Conservation (phyloP, 2,113 vertebrate genomes). For the Phaethornis superciliosus region DNA sequence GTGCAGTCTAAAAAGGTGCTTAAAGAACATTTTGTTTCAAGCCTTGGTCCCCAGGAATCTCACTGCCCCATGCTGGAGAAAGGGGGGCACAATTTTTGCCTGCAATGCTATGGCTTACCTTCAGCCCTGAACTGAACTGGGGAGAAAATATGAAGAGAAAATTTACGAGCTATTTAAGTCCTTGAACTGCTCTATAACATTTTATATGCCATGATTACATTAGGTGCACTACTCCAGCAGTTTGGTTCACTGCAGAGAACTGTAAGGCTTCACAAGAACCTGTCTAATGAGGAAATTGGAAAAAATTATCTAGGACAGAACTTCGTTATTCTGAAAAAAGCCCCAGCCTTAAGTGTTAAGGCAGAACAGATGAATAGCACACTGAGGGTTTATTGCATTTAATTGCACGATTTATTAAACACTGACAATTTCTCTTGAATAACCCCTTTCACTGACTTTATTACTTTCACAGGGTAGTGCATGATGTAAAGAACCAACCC, state of each 20-base stretch:
- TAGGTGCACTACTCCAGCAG: background rate
- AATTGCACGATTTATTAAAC: slow-evolving; percentile 69
- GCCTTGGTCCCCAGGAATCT: background rate
- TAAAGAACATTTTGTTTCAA: background rate
- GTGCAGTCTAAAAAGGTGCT: background rate
- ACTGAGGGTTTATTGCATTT: slow-evolving; percentile 63
- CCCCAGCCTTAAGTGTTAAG: slow-evolving; percentile 54
- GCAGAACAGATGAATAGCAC: slow-evolving; percentile 56
- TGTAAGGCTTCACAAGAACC: slow-evolving; percentile 11
- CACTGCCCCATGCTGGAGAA: background rate
- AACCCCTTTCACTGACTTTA: slow-evolving; percentile 65
- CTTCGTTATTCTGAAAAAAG: slow-evolving; percentile 51
- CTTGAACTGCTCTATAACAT: slow-evolving; percentile 41
- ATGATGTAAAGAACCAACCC: slow-evolving; percentile 62
- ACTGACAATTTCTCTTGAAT: slow-evolving; percentile 70
- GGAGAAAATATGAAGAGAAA: slow-evolving; percentile 42
- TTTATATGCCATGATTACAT: slow-evolving; percentile 32
- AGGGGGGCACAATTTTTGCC: background rate
- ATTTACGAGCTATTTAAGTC: slow-evolving; percentile 43
- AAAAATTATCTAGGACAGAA: slow-evolving; percentile 66
- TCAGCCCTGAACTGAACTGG: slow-evolving; percentile 1
- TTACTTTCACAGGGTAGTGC: slow-evolving; percentile 58
- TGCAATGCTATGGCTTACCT: background rate
- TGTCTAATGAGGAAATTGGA: slow-evolving; percentile 56
- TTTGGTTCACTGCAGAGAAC: background rate